Percentiles rank a stretch among this genome's conserved stretches.
Conservation (phyloP, 2,113 vertebrate genomes). For the Desmodus rotundus region DNA sequence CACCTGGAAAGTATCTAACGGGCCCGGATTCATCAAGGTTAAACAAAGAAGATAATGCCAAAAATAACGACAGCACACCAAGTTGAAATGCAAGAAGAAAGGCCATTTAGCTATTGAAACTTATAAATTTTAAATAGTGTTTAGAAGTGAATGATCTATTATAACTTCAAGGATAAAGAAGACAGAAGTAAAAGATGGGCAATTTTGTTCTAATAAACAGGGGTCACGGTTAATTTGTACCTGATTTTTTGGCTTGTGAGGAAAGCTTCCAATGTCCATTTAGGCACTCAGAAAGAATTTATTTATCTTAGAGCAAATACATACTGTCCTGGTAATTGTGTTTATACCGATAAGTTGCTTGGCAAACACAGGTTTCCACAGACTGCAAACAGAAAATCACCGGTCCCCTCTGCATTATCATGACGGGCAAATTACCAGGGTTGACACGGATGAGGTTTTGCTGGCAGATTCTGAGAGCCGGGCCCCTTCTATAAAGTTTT, state of each 20-base stretch:
- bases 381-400: neutral
- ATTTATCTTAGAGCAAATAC: neutral
- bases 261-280: neutral
- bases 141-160: neutral
- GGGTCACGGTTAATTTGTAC: neutral
- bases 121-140: neutral
- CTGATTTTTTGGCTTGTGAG: neutral
- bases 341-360: neutral
- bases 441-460: neutral
- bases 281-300: neutral
- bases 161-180: neutral
- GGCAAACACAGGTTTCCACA: neutral
- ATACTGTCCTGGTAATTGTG: neutral
- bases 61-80: neutral
- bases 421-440: neutral
- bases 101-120: neutral
- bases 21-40: neutral
- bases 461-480: conserved; percentile 3
- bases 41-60: neutral
- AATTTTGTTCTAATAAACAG: neutral
- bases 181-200: neutral
- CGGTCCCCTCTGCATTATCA: neutral
- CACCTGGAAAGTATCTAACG: neutral
- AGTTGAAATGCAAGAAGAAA: neutral
- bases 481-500: neutral